Evolutionary conservation across 2,888 invertebrate species (phyloP).

Genomic region (Agonopterix arenella): DNA sequence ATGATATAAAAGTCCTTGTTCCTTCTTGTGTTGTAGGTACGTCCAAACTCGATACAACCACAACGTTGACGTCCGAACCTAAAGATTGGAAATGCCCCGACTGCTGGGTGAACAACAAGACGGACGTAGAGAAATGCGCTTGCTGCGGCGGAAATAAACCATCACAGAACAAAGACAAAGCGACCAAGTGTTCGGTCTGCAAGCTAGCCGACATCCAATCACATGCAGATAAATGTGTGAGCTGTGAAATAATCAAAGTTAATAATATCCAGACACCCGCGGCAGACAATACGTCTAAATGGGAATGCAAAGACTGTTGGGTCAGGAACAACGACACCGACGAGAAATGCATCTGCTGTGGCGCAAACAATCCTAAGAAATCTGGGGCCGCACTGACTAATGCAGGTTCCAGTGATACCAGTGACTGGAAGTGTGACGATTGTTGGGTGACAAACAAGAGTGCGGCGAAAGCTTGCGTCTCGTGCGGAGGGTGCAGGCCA

Average conservation of each 20-base stretch:
- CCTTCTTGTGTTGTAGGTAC: conserved; percentile 23
- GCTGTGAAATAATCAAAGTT: conserved; percentile 28
- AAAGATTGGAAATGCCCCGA: conserved; percentile 31
- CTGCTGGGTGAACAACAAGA: conserved; percentile 41
- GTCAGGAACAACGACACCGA: conserved; percentile 30
- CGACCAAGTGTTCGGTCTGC: conserved; percentile 30
- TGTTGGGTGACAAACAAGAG: conserved; percentile 45
- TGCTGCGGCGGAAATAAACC: conserved; percentile 38
- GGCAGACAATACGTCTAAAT: conserved; percentile 21
- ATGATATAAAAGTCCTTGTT: conserved; percentile 15
- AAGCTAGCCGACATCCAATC: conserved; percentile 25
- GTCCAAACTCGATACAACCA: conserved; percentile 7
- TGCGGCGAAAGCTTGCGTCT: conserved; percentile 35
- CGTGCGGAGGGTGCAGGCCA: conserved; percentile 36
- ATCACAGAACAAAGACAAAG: conserved; percentile 3
- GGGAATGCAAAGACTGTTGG: conserved; percentile 47
- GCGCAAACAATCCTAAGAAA: conserved; percentile 23
- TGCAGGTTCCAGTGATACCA: conserved; percentile 3
- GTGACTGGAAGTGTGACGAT: conserved; percentile 39
- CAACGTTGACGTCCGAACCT: conserved; percentile 1
- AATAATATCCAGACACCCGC: conserved; percentile 14
- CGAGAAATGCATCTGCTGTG: conserved; percentile 40
- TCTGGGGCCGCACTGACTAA: background rate
- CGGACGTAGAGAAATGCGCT: conserved; percentile 34
- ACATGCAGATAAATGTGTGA: conserved; percentile 29